Evolutionary conservation across 2,113 vertebrate species (phyloP).

Genomic region (Vulpes vulpes): DNA sequence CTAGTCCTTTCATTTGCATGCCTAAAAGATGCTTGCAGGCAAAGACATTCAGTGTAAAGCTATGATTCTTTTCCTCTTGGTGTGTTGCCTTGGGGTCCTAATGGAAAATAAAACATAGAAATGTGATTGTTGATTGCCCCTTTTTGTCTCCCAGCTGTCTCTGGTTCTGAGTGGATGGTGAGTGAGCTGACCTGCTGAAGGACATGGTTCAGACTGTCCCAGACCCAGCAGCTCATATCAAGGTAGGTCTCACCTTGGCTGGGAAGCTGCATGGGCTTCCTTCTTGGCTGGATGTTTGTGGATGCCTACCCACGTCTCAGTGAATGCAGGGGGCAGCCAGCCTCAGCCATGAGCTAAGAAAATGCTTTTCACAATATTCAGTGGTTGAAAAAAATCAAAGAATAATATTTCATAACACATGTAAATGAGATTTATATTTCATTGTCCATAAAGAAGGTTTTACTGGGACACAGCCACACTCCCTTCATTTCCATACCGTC

Average conservation of each 20-base stretch:
- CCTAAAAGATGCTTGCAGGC: neutral
- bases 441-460: neutral
- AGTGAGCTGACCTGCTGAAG: constrained; percentile 82
- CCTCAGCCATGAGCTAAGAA: neutral
- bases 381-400: neutral
- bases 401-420: neutral
- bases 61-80: rapidly evolving
- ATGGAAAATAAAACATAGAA: neutral
- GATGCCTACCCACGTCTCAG: rapidly evolving
- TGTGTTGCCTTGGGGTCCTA: neutral
- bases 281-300: rapidly evolving
- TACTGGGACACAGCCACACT: rapidly evolving
- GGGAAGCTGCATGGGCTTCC: rapidly evolving
- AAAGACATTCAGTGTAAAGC: rapidly evolving
- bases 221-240: constrained; percentile 90
- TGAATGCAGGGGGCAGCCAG: rapidly evolving
- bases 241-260: constrained; percentile 84
- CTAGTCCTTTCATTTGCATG: rapidly evolving
- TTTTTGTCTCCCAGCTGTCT: constrained; percentile 79
- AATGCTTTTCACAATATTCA: neutral
- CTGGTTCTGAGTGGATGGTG: constrained; percentile 81
- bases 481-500: rapidly evolving
- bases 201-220: constrained; percentile 93
- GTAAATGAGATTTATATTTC: neutral
- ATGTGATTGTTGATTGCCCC: neutral